Conservation (phyloP, 2,888 invertebrate genomes). For the Anorthoa munda region DNA sequence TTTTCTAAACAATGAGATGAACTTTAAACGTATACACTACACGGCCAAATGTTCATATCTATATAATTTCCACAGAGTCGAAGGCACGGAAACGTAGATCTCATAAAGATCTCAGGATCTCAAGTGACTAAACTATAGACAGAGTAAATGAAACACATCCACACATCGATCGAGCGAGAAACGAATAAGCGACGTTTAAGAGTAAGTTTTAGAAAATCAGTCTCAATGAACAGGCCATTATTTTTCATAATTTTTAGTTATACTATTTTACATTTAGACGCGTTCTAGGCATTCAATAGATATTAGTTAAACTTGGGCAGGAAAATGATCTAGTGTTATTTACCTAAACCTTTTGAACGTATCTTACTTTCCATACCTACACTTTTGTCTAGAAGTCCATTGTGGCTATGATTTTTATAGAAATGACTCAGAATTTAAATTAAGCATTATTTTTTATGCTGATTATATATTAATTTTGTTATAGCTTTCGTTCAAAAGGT, state of each 20-base stretch:
- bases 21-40: constrained; percentile 22
- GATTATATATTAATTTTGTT: not conserved
- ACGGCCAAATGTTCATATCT: constrained; percentile 63
- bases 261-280: constrained; percentile 76
- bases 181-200: constrained; percentile 77
- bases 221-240: constrained; percentile 90
- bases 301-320: constrained; percentile 50
- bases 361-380: not conserved
- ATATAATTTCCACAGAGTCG: constrained; percentile 59
- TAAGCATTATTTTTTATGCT: not conserved
- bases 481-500: constrained; percentile 40
- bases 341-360: constrained; percentile 44
- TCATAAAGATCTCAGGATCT: constrained; percentile 51
- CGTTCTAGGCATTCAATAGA: constrained; percentile 69
- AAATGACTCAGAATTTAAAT: constrained; percentile 3
- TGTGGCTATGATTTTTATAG: not conserved
- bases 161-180: constrained; percentile 71
- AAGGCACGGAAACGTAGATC: constrained; percentile 68
- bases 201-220: constrained; percentile 90
- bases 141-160: constrained; percentile 60
- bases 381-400: constrained; percentile 3
- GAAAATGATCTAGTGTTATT: constrained; percentile 28
- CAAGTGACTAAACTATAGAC: constrained; percentile 59
- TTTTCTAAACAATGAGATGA: constrained; percentile 25
- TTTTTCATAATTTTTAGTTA: constrained; percentile 82